Percentiles rank a stretch among this genome's conserved stretches.
Conservation (phyloP, 2,113 vertebrate species). For the Pluvialis apricaria region DNA sequence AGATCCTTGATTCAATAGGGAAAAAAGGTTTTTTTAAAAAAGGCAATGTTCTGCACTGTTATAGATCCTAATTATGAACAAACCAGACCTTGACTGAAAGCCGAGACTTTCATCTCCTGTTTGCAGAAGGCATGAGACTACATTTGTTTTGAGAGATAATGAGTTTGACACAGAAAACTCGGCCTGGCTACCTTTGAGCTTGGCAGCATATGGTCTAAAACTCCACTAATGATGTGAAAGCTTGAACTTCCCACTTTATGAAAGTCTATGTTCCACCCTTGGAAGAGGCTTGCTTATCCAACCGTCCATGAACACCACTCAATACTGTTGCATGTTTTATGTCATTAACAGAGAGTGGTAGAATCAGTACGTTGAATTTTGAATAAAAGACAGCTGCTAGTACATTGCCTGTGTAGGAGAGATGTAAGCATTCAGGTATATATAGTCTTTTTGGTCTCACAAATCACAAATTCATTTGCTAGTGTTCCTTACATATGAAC, state of each 20-base stretch:
- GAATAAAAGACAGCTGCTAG: not conserved
- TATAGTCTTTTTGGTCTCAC: not conserved
- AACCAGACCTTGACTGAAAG: conserved; percentile 14
- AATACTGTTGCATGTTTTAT: not conserved
- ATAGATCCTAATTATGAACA: not conserved
- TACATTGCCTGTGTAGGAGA: not conserved
- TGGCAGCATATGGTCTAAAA: conserved; percentile 40
- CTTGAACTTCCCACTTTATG: not conserved
- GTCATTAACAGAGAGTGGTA: not conserved
- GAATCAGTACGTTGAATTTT: not conserved
- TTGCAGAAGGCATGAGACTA: conserved; percentile 17
- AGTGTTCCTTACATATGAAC: not conserved
- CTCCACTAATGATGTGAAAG: conserved; percentile 27
- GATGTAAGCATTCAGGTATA: not conserved
- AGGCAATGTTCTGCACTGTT: not conserved
- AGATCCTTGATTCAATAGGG: not conserved
- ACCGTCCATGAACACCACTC: not conserved
- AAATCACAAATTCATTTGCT: not conserved
- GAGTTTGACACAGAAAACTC: conserved; percentile 38
- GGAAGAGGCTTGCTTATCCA: not conserved
- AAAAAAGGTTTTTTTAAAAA: not conserved
- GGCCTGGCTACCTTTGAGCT: conserved; percentile 1
- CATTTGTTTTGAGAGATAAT: conserved; percentile 56
- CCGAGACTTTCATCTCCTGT: conserved; percentile 14
- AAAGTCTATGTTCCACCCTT: not conserved